A percentile compares a stretch with the other conserved stretches of the same genome.
Conservation (phyloP, 2,797 vertebrate species). For the Bradypodion pumilum region DNA sequence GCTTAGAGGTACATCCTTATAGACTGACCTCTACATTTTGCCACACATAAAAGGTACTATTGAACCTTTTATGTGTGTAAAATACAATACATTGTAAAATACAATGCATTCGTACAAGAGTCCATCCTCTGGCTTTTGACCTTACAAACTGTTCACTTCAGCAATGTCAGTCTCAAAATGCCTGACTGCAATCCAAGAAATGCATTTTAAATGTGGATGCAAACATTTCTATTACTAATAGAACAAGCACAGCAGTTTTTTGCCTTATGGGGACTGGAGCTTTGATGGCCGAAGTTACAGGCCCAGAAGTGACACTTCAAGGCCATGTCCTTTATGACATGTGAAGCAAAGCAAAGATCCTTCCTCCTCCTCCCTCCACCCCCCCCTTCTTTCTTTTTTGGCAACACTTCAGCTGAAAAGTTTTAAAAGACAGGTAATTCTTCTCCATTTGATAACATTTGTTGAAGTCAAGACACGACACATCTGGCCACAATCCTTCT, state of each 20-base stretch:
- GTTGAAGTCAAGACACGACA: conserved; percentile 34
- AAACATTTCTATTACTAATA: conserved; percentile 72
- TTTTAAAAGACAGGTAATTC: conserved; percentile 52
- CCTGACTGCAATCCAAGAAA: conserved; percentile 63
- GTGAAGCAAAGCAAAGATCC: conserved; percentile 20
- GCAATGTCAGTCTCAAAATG: conserved; percentile 63
- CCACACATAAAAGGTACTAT: neutral
- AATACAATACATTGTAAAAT: conserved; percentile 34
- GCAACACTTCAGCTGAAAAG: conserved; percentile 44
- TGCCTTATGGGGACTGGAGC: conserved; percentile 60
- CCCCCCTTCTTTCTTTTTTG: neutral
- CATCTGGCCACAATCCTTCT: conserved; percentile 15
- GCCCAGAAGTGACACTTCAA: conserved; percentile 63
- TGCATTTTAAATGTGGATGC: conserved; percentile 70
- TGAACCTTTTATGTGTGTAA: too few species aligned
- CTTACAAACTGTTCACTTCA: conserved; percentile 71
- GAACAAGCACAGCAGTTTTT: conserved; percentile 65
- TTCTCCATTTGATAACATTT: conserved; percentile 35
- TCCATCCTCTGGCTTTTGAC: conserved; percentile 64
- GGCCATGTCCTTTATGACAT: conserved; percentile 42
- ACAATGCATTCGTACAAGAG: conserved; percentile 52
- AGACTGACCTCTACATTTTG: neutral
- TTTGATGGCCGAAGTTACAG: conserved; percentile 61
- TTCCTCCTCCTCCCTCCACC: too few species aligned
- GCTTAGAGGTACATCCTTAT: too few species aligned